A percentile compares a stretch with the other conserved stretches of the same genome.
phyloP scores from a whole-genome alignment of 2,888 invertebrate genomes.

The Caenorhabditis becei region DNA sequence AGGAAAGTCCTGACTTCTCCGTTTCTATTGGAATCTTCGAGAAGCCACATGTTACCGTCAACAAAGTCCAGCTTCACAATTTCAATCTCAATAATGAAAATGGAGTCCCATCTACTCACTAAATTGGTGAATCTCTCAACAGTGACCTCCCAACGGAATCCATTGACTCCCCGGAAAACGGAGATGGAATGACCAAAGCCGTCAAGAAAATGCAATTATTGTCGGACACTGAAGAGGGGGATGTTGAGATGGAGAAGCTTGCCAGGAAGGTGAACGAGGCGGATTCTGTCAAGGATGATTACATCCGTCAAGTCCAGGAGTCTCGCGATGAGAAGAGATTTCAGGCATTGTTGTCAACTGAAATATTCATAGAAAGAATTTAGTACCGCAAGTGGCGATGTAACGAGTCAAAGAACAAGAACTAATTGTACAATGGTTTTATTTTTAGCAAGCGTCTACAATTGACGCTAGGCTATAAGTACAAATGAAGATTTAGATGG shows the following conservation, averaged over 20 bases:
- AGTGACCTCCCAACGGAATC: neutral
- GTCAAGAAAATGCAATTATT: neutral
- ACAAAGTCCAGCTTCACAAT: constrained; percentile 26
- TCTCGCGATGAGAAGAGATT: no score
- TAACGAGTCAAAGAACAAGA: no score
- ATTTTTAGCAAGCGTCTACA: no score
- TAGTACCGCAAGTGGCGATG: no score
- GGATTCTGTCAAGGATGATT: no score
- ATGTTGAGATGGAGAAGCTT: neutral
- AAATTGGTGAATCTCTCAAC: neutral
- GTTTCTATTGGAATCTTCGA: constrained; percentile 33
- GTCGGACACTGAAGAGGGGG: neutral
- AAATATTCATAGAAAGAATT: no score
- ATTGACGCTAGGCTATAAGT: no score
- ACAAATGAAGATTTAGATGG: no score
- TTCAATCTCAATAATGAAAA: constrained; percentile 86
- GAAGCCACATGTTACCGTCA: constrained; percentile 23
- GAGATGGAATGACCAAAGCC: neutral
- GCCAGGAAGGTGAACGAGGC: no score
- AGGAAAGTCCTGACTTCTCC: constrained; percentile 30
- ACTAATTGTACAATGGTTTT: no score
- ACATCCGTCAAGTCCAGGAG: no score
- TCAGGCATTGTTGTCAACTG: no score
- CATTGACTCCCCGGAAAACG: neutral
- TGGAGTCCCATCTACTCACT: constrained; percentile 83